Conservation (phyloP, 2,797 vertebrate species). For the Protosalanx chinensis region DNA sequence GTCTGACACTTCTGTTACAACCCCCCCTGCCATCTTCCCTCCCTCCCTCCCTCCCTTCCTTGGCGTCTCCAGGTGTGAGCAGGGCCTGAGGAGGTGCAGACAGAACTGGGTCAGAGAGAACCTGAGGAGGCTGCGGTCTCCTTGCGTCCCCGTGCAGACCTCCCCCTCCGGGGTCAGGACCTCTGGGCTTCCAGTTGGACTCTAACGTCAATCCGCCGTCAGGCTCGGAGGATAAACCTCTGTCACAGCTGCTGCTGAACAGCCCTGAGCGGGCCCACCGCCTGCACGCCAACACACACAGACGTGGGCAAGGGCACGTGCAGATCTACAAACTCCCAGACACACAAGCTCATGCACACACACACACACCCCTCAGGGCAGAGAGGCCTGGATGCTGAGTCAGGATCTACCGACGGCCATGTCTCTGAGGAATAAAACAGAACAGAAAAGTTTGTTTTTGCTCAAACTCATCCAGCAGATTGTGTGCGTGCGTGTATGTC, state of each 20-base stretch:
- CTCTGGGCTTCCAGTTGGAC: constrained; percentile 31
- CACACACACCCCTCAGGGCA: no score
- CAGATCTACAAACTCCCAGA: constrained; percentile 9
- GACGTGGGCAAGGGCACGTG: not conserved
- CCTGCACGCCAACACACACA: not conserved
- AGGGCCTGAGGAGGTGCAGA: constrained; percentile 34
- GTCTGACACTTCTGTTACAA: not conserved
- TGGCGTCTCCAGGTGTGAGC: constrained; percentile 2
- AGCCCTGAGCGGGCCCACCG: not conserved
- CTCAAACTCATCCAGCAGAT: not conserved
- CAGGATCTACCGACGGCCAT: not conserved
- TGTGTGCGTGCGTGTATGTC: not conserved
- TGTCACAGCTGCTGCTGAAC: constrained; percentile 19
- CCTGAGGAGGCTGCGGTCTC: constrained; percentile 54
- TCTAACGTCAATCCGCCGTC: constrained; percentile 41
- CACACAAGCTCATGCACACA: not conserved
- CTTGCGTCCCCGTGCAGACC: constrained; percentile 4
- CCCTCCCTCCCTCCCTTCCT: constrained; percentile 11
- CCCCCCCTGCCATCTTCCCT: constrained; percentile 19
- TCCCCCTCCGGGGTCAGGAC: constrained; percentile 45
- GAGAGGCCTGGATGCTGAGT: not conserved
- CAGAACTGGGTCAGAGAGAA: constrained; percentile 66
- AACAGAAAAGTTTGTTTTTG: constrained; percentile 1
- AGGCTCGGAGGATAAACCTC: constrained; percentile 20
- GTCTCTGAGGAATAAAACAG: no score